Base-by-base conservation (phyloP, 2,113 vertebrate species). In the Protobothrops flavoviridis region DNA sequence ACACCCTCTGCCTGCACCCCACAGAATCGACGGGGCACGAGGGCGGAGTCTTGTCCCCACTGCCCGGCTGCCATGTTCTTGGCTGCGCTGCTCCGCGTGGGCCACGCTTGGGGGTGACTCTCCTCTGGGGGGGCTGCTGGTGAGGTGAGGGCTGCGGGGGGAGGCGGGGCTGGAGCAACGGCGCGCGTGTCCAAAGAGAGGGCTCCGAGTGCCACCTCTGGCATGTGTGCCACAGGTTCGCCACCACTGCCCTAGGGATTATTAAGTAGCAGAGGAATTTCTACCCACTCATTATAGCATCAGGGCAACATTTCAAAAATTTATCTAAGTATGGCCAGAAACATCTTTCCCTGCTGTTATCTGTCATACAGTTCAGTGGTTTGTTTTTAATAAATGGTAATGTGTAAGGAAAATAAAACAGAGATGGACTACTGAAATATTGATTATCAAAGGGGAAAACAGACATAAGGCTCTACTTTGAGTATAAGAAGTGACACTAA, bases 381-480 rank as follows among this genome's bases (percentile, higher is more conserved):
- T 23, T 94, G 43, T 26, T 74, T 52, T 94, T 55, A 52, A 94
- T 94, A 92, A 90, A 92, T 0, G 91, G 64, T 15, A 93, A 88
- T 69, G 9, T 3, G 0, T 87, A 57, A 90, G 94, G 11, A 33
- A 85, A 95, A 95, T 21, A 15, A 87, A 52, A 94, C 3, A 23
- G 92, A 95, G 95, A 33, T 23, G 90, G 43, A 94, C 11, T 59
- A 69, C 4, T 92, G 39, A 90, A 90, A 93, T 57, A 39, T n/a
- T 93, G 39, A 50, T 93, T 59, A 85, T 81, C 92, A 94, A 88
- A 92, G 43, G 50, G 94, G 92, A 96, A 53, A 39, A 13, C 24
- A 91, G 33, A 57, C 74, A 90, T 57, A 90, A n/a, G 20, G 26
- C 29, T 48, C 45, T 52, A 1, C 90, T 8, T 92, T 91, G 52